Percentiles rank a stretch among this genome's conserved stretches.
Conservation (phyloP, 2,113 vertebrate species). For the Dipodomys ordii region DNA sequence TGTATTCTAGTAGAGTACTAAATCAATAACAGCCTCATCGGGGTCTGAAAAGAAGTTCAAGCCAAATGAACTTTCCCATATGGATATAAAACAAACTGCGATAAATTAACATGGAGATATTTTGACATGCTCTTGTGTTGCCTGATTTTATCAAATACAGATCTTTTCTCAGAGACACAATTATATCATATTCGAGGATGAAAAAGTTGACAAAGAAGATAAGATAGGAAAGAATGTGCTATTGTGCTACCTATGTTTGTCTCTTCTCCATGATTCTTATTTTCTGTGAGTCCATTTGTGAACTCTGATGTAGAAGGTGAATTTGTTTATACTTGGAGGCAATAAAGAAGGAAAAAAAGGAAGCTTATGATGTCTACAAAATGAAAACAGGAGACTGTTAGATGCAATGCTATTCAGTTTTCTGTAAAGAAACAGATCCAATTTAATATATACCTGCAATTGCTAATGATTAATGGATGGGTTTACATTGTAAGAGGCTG, state of each 20-base stretch:
- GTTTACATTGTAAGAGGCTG: neutral
- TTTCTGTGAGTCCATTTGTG: neutral
- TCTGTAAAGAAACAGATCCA: neutral
- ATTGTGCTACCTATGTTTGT: neutral
- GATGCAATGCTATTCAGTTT: too few species aligned
- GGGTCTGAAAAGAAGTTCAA: constrained; percentile 77
- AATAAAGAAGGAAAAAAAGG: neutral
- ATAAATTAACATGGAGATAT: constrained; percentile 81
- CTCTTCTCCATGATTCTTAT: neutral
- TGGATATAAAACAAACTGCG: constrained; percentile 82
- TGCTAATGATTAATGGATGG: neutral
- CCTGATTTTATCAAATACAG: constrained; percentile 79
- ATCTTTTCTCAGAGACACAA: constrained; percentile 72
- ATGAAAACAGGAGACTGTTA: neutral
- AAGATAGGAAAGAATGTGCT: constrained; percentile 49
- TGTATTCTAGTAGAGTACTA: constrained; percentile 76
- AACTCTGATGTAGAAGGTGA: neutral
- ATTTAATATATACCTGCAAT: too few species aligned
- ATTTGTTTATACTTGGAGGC: constrained; percentile 27
- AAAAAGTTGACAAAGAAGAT: neutral
- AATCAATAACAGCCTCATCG: constrained; percentile 81
- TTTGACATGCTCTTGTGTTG: constrained; percentile 76
- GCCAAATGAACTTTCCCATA: constrained; percentile 83
- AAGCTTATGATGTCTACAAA: neutral
- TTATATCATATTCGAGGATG: constrained; percentile 63